phyloP scores from a whole-genome alignment of 2,113 vertebrate genomes.

The Semnopithecus entellus region DNA sequence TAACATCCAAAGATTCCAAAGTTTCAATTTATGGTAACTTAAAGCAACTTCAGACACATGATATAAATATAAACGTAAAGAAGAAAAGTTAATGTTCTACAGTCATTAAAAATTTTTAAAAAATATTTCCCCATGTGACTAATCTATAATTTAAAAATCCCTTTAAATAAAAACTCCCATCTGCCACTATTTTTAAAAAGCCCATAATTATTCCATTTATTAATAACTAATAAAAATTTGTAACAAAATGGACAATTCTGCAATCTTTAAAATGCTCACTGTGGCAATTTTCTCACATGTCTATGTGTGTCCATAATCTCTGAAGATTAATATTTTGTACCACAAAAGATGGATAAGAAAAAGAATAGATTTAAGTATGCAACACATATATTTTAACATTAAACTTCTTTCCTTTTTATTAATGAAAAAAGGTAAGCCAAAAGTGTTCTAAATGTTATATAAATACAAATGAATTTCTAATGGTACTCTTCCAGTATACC shows the following conservation, averaged over 20 bases:
- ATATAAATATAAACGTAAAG: slow-evolving; percentile 21
- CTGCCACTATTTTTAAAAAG: slow-evolving; percentile 36
- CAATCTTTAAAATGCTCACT: not conserved
- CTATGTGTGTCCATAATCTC: not conserved
- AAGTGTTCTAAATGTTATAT: slow-evolving; percentile 56
- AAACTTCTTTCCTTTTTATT: slow-evolving; percentile 8
- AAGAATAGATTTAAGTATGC: not conserved
- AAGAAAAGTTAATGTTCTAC: slow-evolving; percentile 30
- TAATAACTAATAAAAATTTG: not conserved
- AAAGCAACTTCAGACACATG: slow-evolving; percentile 45
- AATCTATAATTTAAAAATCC: slow-evolving; percentile 7
- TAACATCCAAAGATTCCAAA: slow-evolving; percentile 37
- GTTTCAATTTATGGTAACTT: slow-evolving; percentile 41
- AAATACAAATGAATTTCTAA: slow-evolving; percentile 45
- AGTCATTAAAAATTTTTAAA: not conserved
- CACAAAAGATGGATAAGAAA: slow-evolving; percentile 18
- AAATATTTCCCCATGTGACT: not conserved
- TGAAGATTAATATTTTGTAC: not conserved
- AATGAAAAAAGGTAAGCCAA: slow-evolving; percentile 41
- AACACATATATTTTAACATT: slow-evolving; percentile 26
- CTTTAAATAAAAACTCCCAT: slow-evolving; percentile 20
- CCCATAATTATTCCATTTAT: not conserved
- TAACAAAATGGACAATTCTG: not conserved
- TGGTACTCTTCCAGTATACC: slow-evolving; percentile 49
- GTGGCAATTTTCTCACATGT: not conserved